Percentiles rank a stretch among this genome's conserved stretches.
Evolutionary conservation across 2,113 vertebrate species (phyloP).

Genomic region (Tympanuchus pallidicinctus): DNA sequence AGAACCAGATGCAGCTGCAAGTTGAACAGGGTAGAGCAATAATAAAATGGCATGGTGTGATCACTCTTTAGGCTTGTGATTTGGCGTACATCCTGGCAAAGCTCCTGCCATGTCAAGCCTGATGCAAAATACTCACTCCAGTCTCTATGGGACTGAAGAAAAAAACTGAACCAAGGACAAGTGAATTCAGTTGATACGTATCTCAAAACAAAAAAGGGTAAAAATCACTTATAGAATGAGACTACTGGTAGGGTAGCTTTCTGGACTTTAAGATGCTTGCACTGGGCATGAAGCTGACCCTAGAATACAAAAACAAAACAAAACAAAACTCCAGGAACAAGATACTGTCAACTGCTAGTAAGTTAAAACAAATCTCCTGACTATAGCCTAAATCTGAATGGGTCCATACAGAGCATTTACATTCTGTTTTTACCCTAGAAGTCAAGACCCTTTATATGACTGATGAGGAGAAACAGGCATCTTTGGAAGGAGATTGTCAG

Average conservation of each 20-base stretch:
- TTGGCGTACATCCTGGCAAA: not conserved
- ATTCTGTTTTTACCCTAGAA: not conserved
- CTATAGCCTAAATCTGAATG: not conserved
- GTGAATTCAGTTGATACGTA: not conserved
- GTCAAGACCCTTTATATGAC: not conserved
- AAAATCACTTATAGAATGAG: not conserved
- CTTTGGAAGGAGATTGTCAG: not conserved
- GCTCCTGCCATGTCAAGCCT: not conserved
- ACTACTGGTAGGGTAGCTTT: not conserved
- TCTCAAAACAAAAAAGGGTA: not conserved
- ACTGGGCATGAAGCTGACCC: not conserved
- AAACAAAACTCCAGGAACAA: not conserved
- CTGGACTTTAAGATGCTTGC: not conserved
- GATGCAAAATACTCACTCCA: not conserved
- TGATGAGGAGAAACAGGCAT: not conserved
- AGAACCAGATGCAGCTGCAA: not conserved
- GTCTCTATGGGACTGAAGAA: not conserved
- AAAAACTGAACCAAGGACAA: not conserved
- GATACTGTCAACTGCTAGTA: not conserved
- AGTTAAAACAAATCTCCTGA: not conserved
- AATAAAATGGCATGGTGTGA: not conserved
- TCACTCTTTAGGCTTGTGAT: not conserved
- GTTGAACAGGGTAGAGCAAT: not conserved
- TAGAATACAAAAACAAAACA: not conserved
- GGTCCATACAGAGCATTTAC: not conserved